Percentiles rank a stretch among this genome's conserved stretches.
These are phyloP conservation scores for Dendrophyllia cribrosa DNA, from an alignment of 64 coral and sea anemone species.

Conservation along the genomic window DNA sequence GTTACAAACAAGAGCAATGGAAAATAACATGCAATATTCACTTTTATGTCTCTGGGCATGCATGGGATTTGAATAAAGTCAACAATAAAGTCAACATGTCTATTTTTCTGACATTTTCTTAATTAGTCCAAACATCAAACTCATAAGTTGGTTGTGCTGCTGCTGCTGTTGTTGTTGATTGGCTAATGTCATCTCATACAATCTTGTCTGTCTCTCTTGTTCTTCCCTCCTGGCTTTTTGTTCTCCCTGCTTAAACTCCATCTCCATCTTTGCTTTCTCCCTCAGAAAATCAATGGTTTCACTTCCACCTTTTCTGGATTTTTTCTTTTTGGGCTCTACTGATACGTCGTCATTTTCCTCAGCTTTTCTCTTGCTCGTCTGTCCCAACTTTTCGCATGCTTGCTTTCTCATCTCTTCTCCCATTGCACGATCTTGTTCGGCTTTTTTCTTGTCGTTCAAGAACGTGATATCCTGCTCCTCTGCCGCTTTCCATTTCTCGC, in stretches of 20 bases:
- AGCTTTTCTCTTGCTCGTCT: slow-evolving; percentile 7
- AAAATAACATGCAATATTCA: background rate
- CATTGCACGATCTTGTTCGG: slow-evolving; percentile 42
- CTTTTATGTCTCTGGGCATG: no score
- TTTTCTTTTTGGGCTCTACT: slow-evolving; percentile 49
- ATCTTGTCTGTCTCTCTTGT: slow-evolving; percentile 42
- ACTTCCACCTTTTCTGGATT: slow-evolving; percentile 58
- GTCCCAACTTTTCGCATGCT: slow-evolving; percentile 41
- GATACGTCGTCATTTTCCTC: slow-evolving; percentile 49
- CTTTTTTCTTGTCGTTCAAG: slow-evolving; percentile 49
- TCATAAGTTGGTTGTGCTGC: slow-evolving; percentile 50
- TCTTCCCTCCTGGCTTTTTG: slow-evolving; percentile 33
- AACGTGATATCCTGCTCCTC: slow-evolving; percentile 41
- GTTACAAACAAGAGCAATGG: no score
- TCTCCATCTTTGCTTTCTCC: slow-evolving; percentile 53
- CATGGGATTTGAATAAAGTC: no score
- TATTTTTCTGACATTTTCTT: slow-evolving; percentile 48
- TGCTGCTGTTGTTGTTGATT: slow-evolving; percentile 61
- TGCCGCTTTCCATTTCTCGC: slow-evolving; percentile 37
- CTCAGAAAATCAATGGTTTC: slow-evolving; percentile 59
- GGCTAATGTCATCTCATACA: slow-evolving; percentile 47
- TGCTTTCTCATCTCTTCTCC: slow-evolving; percentile 22
- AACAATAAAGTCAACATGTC: background rate
- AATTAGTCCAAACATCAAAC: slow-evolving; percentile 45
- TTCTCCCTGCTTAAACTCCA: slow-evolving; percentile 51